Evolutionary conservation across 2,888 invertebrate genomes (phyloP), one percentile per base, ranked within the genome.

Genomic region (Sycophila texana): DNA sequence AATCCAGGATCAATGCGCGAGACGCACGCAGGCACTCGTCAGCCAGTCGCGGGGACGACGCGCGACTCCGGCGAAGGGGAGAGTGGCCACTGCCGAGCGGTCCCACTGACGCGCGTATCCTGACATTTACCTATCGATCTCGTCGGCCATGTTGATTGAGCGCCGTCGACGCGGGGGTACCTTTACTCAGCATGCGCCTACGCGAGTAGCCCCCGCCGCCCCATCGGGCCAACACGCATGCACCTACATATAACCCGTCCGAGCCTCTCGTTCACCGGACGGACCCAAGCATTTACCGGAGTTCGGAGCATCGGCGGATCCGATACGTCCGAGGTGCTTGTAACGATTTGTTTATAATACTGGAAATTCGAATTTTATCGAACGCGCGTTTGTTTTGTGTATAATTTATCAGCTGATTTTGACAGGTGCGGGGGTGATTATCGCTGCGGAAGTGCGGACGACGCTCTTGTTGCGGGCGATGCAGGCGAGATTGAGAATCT

Each of bases 41-140:
- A 68, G 20, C 30, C 39, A 20, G 53, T 39, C 20, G 7, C 49
- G 53, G 13, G 53, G n/a, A 65, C 55, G n/a, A 22, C 51, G 18
- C 10, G 16, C 71, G 49, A 53, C 20, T 22, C 60, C 14, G 39
- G 7, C 30, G 13, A 49, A 63, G 74, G 51, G 18, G 49, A 58
- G 55, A n/a, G 26, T 61, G 16, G 22, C 61, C 57, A 22, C 39
- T 74, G 79, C 58, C 75, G 82, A 85, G 84, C 80, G 78, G 61
- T 30, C 47, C n/a, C 73, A 57, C 57, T 61, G 55, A 67, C 61
- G 78, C 63, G 51, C 63, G 75, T 83, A 83, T 84, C 78, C 83
- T 83, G 84, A 84, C 84, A 84, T 83, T 84, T 84, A 74, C 82
- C 83, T 88, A 88, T 88, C 82, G 88, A 88, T 88, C 78, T 83